Evolutionary conservation across 1,140 invertebrate species (phyloP), one percentile per base, ranked within the genome.

Genomic region (Drosophila carrolli): DNA sequence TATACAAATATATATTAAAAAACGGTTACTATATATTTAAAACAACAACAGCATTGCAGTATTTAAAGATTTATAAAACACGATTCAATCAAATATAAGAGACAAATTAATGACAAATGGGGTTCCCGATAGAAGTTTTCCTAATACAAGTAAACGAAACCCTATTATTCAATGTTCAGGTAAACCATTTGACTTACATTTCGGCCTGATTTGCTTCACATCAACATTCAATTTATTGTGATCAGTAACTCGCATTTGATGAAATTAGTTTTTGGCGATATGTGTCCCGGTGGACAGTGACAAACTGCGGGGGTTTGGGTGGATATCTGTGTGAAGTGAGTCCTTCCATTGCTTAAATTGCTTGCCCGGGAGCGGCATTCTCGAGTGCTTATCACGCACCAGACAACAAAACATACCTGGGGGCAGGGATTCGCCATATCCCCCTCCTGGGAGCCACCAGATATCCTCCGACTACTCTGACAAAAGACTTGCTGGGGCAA

Each of bases 181-280:
- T 32, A 29, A 35, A 16, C 6, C 32, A 44, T 40, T 68, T n/a
- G 38, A 16, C 32, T 38, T 14, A 35, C 10, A 67, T 55, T 70
- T 23, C 13, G 35, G 6, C 27, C 37, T 19, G 63, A 71, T 40
- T 68, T 76, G 29, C 59, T 76, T 70, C 14, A 23, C 54, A 79
- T 58, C 46, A 67, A 67, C 63, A 72, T 66, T 65, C 56, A 79
- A 79, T 79, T 79, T 79, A 67, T 60, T 61, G 58, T 61, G 61
- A 56, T 43, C 54, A 16, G 67, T 48, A 68, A 79, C 47, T 79
- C 59, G 38, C 65, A 79, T 79, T 79, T 79, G 76, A 79, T 79
- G 61, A 79, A 79, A 79, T 79, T 79, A 79, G 76, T 79, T 79
- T 79, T 72, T 19, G 63, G 67, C 66, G 66, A 78, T 71, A 72